These are phyloP conservation scores for Gymnocephalus cernua DNA, from an alignment of 2,113 vertebrate genomes.

Conservation along the genomic window DNA sequence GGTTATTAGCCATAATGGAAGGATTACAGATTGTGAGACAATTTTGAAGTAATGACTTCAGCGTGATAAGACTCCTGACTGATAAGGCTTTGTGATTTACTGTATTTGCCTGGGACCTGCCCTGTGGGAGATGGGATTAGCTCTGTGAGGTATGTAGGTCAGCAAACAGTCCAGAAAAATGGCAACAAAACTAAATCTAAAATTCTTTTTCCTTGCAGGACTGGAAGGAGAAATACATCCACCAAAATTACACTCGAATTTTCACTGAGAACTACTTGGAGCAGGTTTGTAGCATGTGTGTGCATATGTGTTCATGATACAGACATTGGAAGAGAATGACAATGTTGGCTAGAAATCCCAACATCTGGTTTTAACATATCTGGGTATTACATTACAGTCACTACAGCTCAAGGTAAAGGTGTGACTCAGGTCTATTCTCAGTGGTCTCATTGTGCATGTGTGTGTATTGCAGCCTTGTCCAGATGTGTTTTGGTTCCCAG, in stretches of 20 bases:
- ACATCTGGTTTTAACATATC: constrained; percentile 67
- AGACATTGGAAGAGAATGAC: constrained; percentile 19
- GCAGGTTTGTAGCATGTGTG: constrained; percentile 83
- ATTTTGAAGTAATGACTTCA: constrained; percentile 43
- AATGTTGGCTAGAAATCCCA: constrained; percentile 20
- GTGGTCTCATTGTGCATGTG: background rate
- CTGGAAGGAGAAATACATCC: constrained; percentile 98
- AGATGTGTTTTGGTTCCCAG: constrained; percentile 99
- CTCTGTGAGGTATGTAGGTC: constrained; percentile 58
- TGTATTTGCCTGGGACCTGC: constrained; percentile 24
- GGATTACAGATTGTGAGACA: constrained; percentile 22
- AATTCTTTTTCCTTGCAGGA: constrained; percentile 84
- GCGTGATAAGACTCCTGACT: constrained; percentile 38
- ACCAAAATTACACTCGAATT: constrained; percentile 92
- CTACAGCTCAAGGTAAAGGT: constrained; percentile 26
- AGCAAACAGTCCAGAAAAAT: constrained; percentile 32
- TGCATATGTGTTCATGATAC: background rate
- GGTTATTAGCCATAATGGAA: constrained; percentile 51
- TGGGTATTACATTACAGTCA: constrained; percentile 36
- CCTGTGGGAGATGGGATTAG: constrained; percentile 53
- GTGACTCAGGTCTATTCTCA: constrained; percentile 44
- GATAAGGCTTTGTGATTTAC: constrained; percentile 49
- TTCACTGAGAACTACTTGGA: constrained; percentile 95
- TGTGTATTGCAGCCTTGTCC: constrained; percentile 91
- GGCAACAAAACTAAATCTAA: constrained; percentile 33